Evolutionary conservation across 2,888 invertebrate species (phyloP), one percentile per base, ranked within the genome.

Genomic region (Aradus depressus): DNA sequence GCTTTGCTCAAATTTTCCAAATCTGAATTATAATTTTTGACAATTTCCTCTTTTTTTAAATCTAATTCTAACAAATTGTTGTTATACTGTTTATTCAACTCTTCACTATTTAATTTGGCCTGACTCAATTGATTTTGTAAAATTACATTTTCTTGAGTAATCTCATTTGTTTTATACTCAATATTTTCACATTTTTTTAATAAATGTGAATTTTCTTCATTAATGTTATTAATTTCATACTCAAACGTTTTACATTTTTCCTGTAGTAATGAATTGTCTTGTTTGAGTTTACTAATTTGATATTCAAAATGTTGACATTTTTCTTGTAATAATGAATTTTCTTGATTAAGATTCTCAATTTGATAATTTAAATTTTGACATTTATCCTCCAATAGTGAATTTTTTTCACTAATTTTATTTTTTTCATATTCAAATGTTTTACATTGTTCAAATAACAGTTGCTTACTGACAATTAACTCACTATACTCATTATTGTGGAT

Each of bases 1-100:
- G 45, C 50, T 26, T 42, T 34, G 21, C 34, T 45, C 31, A 53
- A 21, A 35, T 43, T 34, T 10, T 18, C 16, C 10, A 53, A 21
- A 41, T 53, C 53, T 18, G 19, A 28, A 26, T 49, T 41, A 41
- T 28, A 49, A 39, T 31, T 31, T 28, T 49, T 25, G 8, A 49
- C n/a, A n/a, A 26, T 19, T 19, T 32, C 16, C 12, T 38, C 19
- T n/a, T 26, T 21, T 23, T 49, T 39, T 10, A 19, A n/a, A 14
- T 18, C 18, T 8, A 32, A 25, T 41, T 48, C 21, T 21, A 8
- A 2, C 21, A 32, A 22, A 5, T 41, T 37, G 22, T 37, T 31
- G 28, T 32, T 41, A 19, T n/a, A 41, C 22, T 41, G 19, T 22
- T 23, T 41, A 14, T 35, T 41, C n/a, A 49, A 1, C 41, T 49